Percentiles rank a stretch among this genome's conserved stretches.
phyloP scores from a whole-genome alignment of 2,888 invertebrate genomes.

The Pollenia griseotomentosa region DNA sequence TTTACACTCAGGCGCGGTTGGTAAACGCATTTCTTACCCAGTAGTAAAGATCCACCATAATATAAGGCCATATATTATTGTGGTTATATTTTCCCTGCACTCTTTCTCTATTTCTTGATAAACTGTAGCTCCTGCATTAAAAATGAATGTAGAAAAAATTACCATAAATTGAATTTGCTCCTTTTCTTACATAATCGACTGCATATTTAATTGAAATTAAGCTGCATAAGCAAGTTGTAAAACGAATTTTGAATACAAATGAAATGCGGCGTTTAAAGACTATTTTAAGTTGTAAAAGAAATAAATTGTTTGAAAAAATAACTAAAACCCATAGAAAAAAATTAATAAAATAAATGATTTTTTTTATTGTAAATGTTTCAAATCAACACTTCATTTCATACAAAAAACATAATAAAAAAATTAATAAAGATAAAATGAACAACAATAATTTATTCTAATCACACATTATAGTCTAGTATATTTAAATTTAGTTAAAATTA shows the following conservation, averaged over 20 bases:
- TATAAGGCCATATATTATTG: background rate
- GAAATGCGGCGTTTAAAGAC: conserved; percentile 2
- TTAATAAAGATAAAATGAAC: conserved; percentile 7
- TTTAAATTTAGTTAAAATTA: conserved; percentile 47
- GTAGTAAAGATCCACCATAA: too few relatives aligned
- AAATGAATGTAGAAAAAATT: background rate
- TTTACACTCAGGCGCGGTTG: too few relatives aligned
- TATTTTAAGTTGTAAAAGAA: conserved; percentile 43
- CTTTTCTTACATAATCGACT: conserved; percentile 35
- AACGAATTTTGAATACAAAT: conserved; percentile 48
- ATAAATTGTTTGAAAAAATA: conserved; percentile 42
- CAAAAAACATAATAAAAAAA: conserved; percentile 16
- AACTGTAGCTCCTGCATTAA: background rate
- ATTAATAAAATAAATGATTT: background rate
- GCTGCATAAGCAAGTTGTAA: conserved; percentile 16
- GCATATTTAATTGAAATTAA: conserved; percentile 9
- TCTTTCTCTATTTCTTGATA: background rate
- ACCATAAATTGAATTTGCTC: background rate
- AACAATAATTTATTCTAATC: conserved; percentile 71
- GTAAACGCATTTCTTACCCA: too few relatives aligned
- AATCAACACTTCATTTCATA: conserved; percentile 40
- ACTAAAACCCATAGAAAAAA: background rate
- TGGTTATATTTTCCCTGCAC: background rate
- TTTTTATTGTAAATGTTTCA: background rate
- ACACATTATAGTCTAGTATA: conserved; percentile 68